A percentile compares a stretch with the other conserved stretches of the same genome.
Evolutionary conservation across 2,888 invertebrate genomes (phyloP).

Genomic region (Callosobruchus maculatus): DNA sequence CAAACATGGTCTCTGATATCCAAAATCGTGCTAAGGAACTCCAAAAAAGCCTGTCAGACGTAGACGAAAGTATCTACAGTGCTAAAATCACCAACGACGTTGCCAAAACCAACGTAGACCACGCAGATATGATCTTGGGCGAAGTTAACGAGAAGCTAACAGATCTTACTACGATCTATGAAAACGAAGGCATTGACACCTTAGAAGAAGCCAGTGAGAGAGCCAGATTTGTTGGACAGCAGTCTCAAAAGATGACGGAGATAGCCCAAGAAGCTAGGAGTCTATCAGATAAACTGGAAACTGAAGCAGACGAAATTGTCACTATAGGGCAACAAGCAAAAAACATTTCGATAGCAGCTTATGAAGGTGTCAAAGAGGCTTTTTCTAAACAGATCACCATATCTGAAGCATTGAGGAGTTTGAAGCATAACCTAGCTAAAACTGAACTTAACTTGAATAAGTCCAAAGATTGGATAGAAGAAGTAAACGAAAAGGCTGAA

Average conservation of each 20-base stretch:
- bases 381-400: constrained; percentile 37
- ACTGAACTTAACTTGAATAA: constrained; percentile 68
- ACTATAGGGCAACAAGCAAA: constrained; percentile 75
- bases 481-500: constrained; percentile 70
- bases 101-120: constrained; percentile 62
- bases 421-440: constrained; percentile 63
- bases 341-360: constrained; percentile 78
- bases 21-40: constrained; percentile 65
- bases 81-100: constrained; percentile 47
- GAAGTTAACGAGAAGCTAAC: constrained; percentile 64
- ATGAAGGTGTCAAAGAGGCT: constrained; percentile 70
- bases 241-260: constrained; percentile 88
- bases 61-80: constrained; percentile 48
- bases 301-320: constrained; percentile 74
- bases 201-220: constrained; percentile 74
- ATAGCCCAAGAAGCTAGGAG: constrained; percentile 86
- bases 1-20: constrained; percentile 67
- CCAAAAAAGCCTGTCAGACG: constrained; percentile 49
- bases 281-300: constrained; percentile 72
- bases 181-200: constrained; percentile 79
- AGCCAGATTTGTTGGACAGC: constrained; percentile 83
- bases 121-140: constrained; percentile 62
- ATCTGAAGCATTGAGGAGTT: constrained; percentile 64
- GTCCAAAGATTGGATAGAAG: constrained; percentile 67
- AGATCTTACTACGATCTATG: constrained; percentile 72